Evolutionary conservation across 2,797 vertebrate genomes (phyloP), one percentile per base, ranked within the genome.

Genomic region (Liasis olivaceus): DNA sequence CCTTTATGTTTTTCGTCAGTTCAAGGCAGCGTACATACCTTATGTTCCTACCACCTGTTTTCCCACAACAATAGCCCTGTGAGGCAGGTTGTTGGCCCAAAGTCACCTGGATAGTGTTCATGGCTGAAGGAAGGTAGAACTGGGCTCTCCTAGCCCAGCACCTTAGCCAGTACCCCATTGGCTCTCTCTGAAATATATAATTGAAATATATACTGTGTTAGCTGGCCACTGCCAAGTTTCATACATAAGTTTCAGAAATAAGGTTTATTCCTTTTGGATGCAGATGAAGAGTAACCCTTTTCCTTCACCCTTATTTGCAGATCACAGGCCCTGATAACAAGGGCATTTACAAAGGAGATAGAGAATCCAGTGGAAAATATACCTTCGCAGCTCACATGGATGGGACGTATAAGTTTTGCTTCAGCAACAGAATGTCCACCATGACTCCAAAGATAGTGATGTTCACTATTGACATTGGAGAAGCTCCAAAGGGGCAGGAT

Each of bases 391-490:
- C 99, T 12, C 99, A 99, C 96, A 99, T 99, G 99, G 99, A 99
- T 54, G 99, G 99, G 81, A 99, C 98, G 2, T 99, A 99, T 94
- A 99, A 99, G 96, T 99, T 99, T 93, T 99, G 99, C 97, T 99
- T 99, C 96, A 99, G 99, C 97, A 99, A 99, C 97, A 99, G 99
- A 97, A 99, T 99, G 99, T 99, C 99, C 84, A 99, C 99, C 90
- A 99, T 99, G 99, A 99, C 99, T 15, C 99, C 99, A 62, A 99
- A 99, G 97, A 99, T 99, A 63, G 99, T 99, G 94, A 99, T 99
- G 99, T 99, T 99, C 98, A 99, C 99, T 91, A 99, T 99, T 2
- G 99, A 99, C 56, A 99, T 99, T 0, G 99, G 99, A 94, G 99
- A 99, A 96, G 99, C 99, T 47, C 99, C 99, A 0, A 99, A 99